Conservation (phyloP, 2,113 vertebrate species). For the Vireo altiloquus region DNA sequence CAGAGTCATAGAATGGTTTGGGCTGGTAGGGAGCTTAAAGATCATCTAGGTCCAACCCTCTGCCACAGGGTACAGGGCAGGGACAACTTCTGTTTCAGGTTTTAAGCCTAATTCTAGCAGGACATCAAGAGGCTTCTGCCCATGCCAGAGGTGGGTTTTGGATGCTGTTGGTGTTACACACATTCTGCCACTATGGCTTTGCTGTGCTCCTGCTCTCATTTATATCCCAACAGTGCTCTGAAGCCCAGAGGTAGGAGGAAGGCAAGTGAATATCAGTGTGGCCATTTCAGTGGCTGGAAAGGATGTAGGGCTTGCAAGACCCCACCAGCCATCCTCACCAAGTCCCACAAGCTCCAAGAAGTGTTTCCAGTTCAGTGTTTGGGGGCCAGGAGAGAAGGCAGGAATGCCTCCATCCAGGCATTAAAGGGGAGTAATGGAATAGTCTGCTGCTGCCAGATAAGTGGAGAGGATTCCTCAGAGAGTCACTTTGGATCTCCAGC, state of each 20-base stretch:
- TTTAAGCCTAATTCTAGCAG: not conserved
- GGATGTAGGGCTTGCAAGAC: not conserved
- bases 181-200: not conserved
- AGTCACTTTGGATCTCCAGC: slow-evolving; percentile 32
- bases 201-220: not conserved
- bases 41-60: no score
- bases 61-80: not conserved
- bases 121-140: not conserved
- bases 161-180: not conserved
- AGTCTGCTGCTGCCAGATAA: not conserved
- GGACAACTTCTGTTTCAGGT: not conserved
- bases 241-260: not conserved
- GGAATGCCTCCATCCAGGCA: not conserved
- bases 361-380: not conserved
- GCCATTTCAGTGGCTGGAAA: not conserved
- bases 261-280: not conserved
- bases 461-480: not conserved
- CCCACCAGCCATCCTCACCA: not conserved
- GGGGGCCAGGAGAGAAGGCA: not conserved
- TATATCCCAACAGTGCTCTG: not conserved
- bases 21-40: not conserved
- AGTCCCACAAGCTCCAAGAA: not conserved
- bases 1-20: not conserved
- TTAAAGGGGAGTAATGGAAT: not conserved
- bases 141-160: not conserved